A percentile compares a stretch with the other conserved stretches of the same genome.
phyloP scores from a whole-genome alignment of 2,113 vertebrate genomes.

The Turdus rufiventris region DNA sequence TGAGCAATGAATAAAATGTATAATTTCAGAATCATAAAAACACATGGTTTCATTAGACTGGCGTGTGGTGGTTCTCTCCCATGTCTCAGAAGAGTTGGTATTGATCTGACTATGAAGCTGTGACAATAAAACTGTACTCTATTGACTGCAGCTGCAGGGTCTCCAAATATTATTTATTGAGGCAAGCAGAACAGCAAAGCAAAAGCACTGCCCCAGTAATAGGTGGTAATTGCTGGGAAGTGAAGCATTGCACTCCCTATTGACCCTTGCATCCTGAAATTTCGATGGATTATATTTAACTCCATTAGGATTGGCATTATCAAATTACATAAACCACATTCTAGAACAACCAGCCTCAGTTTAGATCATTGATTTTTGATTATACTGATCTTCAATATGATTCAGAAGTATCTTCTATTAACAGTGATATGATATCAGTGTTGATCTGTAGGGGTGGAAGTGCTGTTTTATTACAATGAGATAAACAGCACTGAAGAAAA shows the following conservation, averaged over 20 bases:
- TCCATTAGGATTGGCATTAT: conserved; percentile 94
- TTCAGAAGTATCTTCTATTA: conserved; percentile 28
- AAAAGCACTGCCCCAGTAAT: conserved; percentile 84
- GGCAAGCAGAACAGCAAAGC: conserved; percentile 76
- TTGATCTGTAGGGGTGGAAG: neutral
- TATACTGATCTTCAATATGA: conserved; percentile 68
- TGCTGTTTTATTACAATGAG: neutral
- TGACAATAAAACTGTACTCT: conserved; percentile 85
- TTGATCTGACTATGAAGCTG: conserved; percentile 83
- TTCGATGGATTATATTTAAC: conserved; percentile 91
- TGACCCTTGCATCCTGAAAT: conserved; percentile 88
- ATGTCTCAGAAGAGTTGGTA: conserved; percentile 64
- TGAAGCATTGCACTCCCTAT: conserved; percentile 80
- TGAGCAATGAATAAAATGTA: conserved; percentile 30
- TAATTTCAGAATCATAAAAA: conserved; percentile 68
- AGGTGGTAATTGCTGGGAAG: conserved; percentile 95
- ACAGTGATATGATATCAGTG: neutral
- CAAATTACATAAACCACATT: conserved; percentile 86
- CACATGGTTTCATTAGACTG: conserved; percentile 59
- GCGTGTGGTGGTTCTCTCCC: conserved; percentile 40
- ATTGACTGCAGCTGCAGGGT: conserved; percentile 85
- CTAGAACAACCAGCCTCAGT: conserved; percentile 55
- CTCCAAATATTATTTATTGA: conserved; percentile 95
- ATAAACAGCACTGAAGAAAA: neutral
- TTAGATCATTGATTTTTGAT: conserved; percentile 92